Base-by-base conservation (phyloP, 2,888 invertebrate genomes). In the Augiades crinisus region DNA sequence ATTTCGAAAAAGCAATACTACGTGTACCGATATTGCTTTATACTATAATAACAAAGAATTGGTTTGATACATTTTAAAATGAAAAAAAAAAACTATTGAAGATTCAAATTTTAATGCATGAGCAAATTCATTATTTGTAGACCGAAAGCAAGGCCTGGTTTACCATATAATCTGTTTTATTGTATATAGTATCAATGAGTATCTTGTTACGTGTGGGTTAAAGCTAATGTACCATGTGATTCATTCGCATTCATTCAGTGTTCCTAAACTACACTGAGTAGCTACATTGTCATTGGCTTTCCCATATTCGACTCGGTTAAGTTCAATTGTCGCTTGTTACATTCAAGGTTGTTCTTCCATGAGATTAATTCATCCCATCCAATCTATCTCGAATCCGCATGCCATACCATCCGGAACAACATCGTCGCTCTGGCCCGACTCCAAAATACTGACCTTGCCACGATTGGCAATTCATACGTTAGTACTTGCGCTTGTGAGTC, bases 371-470 rank as follows among this genome's bases (percentile, higher is more conserved):
- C 62, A 62, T 63, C 59, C 54, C 55, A 60, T 60, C 67, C 69
- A 68, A 72, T 66, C 64, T 56, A 65, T 65, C 61, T 59, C 62
- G 67, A 68, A 72, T 66, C 67, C 68, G 70, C 68, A 62, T 21
- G 60, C 57, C 54, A 34, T 59, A 63, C 69, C 60, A 63, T 63
- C 62, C 64, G 63, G 68, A 65, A 65, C 66, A 56, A 66, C 61
- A 57, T 58, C 64, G 58, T 75, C 37, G 44, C 37, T 46, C 55
- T 84, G 83, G 84, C 80, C 59, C 56, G 59, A 57, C 67, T 82
- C 85, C 84, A 86, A 79, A 69, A 61, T 59, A 57, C 58, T 69
- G 76, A 74, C 85, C 81, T 82, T 83, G 80, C 65, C 61, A 60
- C 67, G 65, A 75, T 70, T 68, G 67, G 67, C 68, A 68, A 69